Evolutionary conservation across 2,113 vertebrate genomes (phyloP).

Genomic region (Platichthys stellatus): DNA sequence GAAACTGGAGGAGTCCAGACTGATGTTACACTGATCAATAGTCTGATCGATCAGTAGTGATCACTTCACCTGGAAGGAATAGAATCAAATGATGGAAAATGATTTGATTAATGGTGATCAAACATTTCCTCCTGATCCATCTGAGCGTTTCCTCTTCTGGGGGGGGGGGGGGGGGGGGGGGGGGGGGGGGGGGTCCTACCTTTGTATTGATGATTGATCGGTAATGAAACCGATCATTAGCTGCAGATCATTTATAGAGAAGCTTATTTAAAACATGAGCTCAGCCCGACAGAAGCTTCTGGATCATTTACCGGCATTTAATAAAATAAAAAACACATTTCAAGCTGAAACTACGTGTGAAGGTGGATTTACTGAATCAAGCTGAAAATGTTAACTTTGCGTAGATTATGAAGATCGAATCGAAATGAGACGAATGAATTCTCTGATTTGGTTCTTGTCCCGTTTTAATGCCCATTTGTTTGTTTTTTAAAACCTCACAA

Average conservation of each 20-base stretch:
- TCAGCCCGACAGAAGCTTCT: background rate
- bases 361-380: too few relatives aligned
- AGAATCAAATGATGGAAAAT: background rate
- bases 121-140: too few relatives aligned
- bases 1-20: background rate
- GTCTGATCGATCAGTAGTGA: background rate
- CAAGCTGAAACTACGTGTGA: too few relatives aligned
- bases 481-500: too few relatives aligned
- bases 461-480: too few relatives aligned
- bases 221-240: background rate
- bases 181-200: background rate
- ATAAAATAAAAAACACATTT: too few relatives aligned
- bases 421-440: too few relatives aligned
- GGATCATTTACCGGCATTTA: background rate
- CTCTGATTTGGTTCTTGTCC: too few relatives aligned
- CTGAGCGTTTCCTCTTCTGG: background rate
- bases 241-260: background rate
- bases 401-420: too few relatives aligned
- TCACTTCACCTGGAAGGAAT: background rate
- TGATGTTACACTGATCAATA: constrained; percentile 16
- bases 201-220: background rate
- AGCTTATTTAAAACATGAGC: background rate
- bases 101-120: background rate
- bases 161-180: too few relatives aligned
- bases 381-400: too few relatives aligned